Percentiles rank a stretch among this genome's conserved stretches.
Conservation (phyloP, 2,888 invertebrate genomes). For the Tiliacea aurago region DNA sequence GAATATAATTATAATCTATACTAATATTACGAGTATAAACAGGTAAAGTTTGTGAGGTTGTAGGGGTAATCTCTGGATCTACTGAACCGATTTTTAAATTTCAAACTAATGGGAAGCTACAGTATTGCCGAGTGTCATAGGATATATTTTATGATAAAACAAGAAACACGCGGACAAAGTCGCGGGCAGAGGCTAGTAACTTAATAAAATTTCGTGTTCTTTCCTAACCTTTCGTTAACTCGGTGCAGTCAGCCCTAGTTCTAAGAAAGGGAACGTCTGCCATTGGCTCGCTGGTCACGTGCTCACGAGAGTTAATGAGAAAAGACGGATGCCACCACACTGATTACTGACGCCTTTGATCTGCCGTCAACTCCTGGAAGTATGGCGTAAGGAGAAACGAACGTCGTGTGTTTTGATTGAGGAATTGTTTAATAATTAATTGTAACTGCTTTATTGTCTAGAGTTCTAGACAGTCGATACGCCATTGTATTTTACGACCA, state of each 20-base stretch:
- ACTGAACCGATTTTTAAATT: no score
- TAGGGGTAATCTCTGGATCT: no score
- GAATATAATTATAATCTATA: no score
- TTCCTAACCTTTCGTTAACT: not conserved
- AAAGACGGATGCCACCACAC: constrained; percentile 49
- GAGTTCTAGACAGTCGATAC: constrained; percentile 1
- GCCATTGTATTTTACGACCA: not conserved
- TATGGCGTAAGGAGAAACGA: constrained; percentile 28
- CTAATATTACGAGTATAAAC: no score
- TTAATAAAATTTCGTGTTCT: no score
- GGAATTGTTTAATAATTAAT: constrained; percentile 24
- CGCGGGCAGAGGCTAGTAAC: no score
- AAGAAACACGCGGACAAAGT: no score
- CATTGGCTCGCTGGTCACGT: constrained; percentile 56
- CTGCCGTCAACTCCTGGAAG: constrained; percentile 57
- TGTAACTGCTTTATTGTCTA: not conserved
- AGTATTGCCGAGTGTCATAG: no score
- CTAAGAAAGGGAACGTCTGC: constrained; percentile 48
- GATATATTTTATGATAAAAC: no score
- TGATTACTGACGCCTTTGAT: constrained; percentile 63
- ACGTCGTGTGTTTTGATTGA: constrained; percentile 13
- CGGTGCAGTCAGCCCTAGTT: constrained; percentile 53
- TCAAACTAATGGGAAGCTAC: no score
- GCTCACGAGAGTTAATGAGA: constrained; percentile 59
- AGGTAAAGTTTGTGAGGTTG: no score